Evolutionary conservation across 37 sponge, comb jelly and placozoan species (phyloP), one percentile per base, ranked within the genome.

Genomic region (Hormiphora californensis): DNA sequence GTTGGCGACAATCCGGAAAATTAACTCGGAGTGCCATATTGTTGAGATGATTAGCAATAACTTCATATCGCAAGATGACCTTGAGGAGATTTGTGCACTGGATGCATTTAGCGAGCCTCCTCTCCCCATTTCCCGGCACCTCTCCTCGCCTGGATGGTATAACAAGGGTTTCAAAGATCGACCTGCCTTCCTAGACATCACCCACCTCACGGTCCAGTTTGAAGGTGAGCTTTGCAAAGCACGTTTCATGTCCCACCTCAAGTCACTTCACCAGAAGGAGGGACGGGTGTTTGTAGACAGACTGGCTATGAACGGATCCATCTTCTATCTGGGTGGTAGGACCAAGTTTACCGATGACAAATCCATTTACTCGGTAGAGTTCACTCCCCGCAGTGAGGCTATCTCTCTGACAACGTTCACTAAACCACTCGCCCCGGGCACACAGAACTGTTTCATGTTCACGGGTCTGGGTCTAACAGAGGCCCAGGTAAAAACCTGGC

Each of bases 211-310:
- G 4, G 81, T 73, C 15, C 21, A 22, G 4, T 73, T 73, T 28
- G 46, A 36, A 25, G 81, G 44, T 1, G 43, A 27, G 1, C 81
- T 73, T 11, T 73, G 81, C 44, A 73, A 73, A 40, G 81, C 81
- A 21, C 81, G 81, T 23, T 73, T 73, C 81, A 73, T 73, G 81
- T 73, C 81, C 3, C 81, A 43, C 38, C 46, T 73, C 23, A 73
- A 73, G 46, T 43, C 39, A n/a, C 81, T 73, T 21, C 81, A 73
- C 46, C 81, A 73, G 46, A 73, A 73, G 23, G 81, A 73, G 46
- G 81, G 81, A 15, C 9, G 81, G 23, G 81, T 73, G 4, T 73
- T 43, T 40, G 23, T 73, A 15, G 81, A 73, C 38, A 73, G 81
- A 17, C 38, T 73, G 44, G 4, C 43, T 43, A 73, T 33, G 35